A percentile compares a stretch with the other conserved stretches of the same genome.
These are phyloP conservation scores for Poliocrania exsul DNA, from an alignment of 2,797 vertebrate species.

Conservation along the genomic window DNA sequence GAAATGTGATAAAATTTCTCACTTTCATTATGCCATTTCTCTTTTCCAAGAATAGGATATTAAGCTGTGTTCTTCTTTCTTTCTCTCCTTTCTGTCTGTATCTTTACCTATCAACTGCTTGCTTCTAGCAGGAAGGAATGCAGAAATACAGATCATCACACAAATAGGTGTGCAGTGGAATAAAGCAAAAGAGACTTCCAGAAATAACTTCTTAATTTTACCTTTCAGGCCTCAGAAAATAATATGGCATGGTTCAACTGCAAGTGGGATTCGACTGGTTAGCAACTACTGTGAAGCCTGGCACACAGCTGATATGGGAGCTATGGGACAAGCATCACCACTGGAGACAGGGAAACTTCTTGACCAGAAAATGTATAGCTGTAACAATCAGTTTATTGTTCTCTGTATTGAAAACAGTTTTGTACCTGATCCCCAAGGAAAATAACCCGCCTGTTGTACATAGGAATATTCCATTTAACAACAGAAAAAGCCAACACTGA, in stretches of 20 bases:
- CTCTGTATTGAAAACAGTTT: constrained; percentile 98
- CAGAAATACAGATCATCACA: neutral
- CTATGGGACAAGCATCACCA: constrained; percentile 87
- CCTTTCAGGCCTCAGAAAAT: constrained; percentile 90
- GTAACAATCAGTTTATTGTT: constrained; percentile 88
- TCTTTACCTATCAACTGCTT: neutral
- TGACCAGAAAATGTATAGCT: constrained; percentile 90
- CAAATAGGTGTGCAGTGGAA: neutral
- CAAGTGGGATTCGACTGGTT: constrained; percentile 80
- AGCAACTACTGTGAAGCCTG: constrained; percentile 94
- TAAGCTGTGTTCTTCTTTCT: neutral
- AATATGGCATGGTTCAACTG: constrained; percentile 92
- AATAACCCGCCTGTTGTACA: constrained; percentile 71
- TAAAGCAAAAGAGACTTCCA: neutral
- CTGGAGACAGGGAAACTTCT: constrained; percentile 87
- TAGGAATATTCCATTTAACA: constrained; percentile 60
- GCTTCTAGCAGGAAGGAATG: neutral
- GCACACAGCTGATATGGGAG: constrained; percentile 82
- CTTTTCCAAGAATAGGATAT: neutral
- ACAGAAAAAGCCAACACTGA: constrained; percentile 73
- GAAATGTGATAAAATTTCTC: neutral
- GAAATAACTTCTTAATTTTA: constrained; percentile 34
- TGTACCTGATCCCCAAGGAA: constrained; percentile 78
- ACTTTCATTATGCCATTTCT: neutral
- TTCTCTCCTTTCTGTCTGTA: neutral